Evolutionary conservation across 1,140 invertebrate species (phyloP), one percentile per base, ranked within the genome.

Genomic region (Pseudomyrmex dendroicus): DNA sequence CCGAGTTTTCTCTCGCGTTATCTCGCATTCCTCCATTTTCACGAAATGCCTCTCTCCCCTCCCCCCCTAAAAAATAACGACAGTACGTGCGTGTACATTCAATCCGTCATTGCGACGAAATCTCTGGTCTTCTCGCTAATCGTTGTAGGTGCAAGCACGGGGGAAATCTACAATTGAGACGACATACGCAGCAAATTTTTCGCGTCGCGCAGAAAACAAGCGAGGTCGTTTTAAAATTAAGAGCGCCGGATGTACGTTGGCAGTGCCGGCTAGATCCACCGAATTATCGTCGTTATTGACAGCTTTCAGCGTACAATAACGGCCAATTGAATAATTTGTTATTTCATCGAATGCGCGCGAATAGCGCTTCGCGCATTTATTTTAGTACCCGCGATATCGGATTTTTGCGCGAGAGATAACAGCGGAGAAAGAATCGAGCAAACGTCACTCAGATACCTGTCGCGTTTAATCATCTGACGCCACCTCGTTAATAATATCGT

Each of bases 201-300:
- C 10, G 15, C 35, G 35, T 12, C 8, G 67, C 8, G 20, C 20
- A 70, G 10, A 59, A 72, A 59, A 15, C 12, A 48, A 70, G 35
- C 20, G 22, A 59, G 20, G 59, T 25, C 44, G 35, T 35, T 59
- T 72, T 48, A 59, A 80, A 61, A 70, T 72, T 59, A 70, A 70
- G 50, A 70, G 54, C 17, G 76, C 46, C 10, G 76, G 61, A 80
- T 70, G 35, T 70, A 8, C 62, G 50, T 35, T 4, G 35, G 35
- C 35, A 35, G 35, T 35, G 67, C 25, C 59, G 25, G 70, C 25
- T 80, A 12, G 44, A 13, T 59, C 25, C 15, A 59, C 10, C 44
- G 48, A 78, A 78, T 78, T 78, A 80, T 80, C 76, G 54, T 8
- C 20, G 15, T 57, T 80, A 80, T 80, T 72, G 76, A 80, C 76